Evolutionary conservation across 2,888 invertebrate species (phyloP).

Genomic region (Hydriomena furcata): DNA sequence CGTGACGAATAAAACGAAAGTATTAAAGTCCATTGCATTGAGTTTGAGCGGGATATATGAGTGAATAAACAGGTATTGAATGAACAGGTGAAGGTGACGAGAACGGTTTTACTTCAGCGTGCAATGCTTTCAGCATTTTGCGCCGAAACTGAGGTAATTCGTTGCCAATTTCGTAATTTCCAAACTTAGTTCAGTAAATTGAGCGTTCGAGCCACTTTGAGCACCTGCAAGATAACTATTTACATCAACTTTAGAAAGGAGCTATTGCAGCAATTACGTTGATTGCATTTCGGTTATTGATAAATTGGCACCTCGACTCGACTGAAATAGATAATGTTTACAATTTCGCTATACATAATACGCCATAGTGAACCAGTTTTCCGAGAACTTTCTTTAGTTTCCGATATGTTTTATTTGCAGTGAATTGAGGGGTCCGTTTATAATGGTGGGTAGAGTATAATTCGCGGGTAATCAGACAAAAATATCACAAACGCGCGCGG

Average conservation of each 20-base stretch:
- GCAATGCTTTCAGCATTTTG: conserved; percentile 14
- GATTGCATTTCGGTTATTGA: conserved; percentile 42
- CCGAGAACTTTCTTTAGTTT: conserved; percentile 6
- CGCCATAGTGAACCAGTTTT: conserved; percentile 12
- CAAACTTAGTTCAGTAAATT: conserved; percentile 3
- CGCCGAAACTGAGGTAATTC: conserved; percentile 5
- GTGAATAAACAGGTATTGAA: conserved; percentile 13
- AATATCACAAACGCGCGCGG: conserved; percentile 40
- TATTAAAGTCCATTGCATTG: neutral
- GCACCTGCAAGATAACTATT: neutral
- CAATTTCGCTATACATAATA: conserved; percentile 31
- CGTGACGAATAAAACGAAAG: conserved; percentile 9
- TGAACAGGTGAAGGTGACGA: conserved; percentile 15
- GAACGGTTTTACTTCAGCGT: neutral
- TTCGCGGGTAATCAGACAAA: conserved; percentile 28
- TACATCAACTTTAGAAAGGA: conserved; percentile 5
- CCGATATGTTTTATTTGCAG: neutral
- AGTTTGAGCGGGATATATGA: conserved; percentile 7
- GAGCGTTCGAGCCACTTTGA: neutral
- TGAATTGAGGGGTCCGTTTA: conserved; percentile 12
- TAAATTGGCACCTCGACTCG: conserved; percentile 44
- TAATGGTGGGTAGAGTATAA: conserved; percentile 15
- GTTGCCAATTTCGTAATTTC: conserved; percentile 14
- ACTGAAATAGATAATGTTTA: conserved; percentile 49
- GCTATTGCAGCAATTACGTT: conserved; percentile 12